Evolutionary conservation across 2,888 invertebrate genomes (phyloP), one percentile per base, ranked within the genome.

Genomic region (Chalcosyrphus nemorum): DNA sequence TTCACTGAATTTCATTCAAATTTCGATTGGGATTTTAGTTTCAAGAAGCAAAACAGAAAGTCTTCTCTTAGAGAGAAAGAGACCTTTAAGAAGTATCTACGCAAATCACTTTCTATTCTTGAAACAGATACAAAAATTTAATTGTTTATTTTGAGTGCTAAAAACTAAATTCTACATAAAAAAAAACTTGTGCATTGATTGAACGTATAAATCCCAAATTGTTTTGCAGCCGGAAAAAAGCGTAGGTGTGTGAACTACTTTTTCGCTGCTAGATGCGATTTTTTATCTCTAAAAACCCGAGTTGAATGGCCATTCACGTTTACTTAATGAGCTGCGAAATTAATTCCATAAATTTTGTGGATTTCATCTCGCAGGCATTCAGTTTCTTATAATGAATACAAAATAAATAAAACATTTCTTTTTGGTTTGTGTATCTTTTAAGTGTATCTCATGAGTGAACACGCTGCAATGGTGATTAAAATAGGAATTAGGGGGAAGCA

Each of bases 271-370:
- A 7, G 21, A 43, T 41, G 11, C 9, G 41, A 24, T 7, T 43
- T 13, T 43, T 63, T 15, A 63, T 65, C 50, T 65, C 3, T 21
- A 32, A 50, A 35, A 13, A 7, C 13, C 13, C 54, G 7, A 4
- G 68, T 68, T 68, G 68, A 63, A 63, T 45, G 52, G 11, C 72
- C 72, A 54, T 54, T 52, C 66, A 11, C 54, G 32, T 32, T 32
- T 54, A 54, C 6, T 43, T 32, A 54, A 74, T 50, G 72, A 63
- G 71, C 59, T 61, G 50, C 71, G 41, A 72, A 63, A 63, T 74
- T 27, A 32, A 74, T 74, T 74, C 72, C 72, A 74, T 63, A 54
- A 74, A 63, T 74, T 54, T 52, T 2, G 19, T 47, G n/a, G n/a
- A 15, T 13, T 24, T 41, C 2, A 24, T n/a, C 24, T 59, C 41